Base-by-base conservation (phyloP, 2,888 invertebrate species). In the Listrodromus nycthemerus region DNA sequence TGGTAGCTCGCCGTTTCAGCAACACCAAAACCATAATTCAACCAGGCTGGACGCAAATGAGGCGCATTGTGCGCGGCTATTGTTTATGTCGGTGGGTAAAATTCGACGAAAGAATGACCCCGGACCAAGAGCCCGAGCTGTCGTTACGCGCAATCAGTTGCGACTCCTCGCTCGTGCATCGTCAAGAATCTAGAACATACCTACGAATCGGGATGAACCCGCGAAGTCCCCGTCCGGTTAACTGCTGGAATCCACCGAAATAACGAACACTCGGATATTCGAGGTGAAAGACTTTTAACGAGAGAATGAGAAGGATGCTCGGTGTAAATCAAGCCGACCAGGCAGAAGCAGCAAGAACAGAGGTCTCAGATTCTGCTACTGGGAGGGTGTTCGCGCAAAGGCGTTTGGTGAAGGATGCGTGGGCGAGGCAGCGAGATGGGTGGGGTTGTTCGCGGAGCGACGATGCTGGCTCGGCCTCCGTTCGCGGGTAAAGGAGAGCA, bases 401-500 rank as follows among this genome's bases (percentile, higher is more conserved):
- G 58, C 69, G 69, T 27, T 19, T 63, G 73, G 71, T 58, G 33
- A 78, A 75, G 67, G 70, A 74, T 74, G 78, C 81, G 80, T 80
- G 85, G 77, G 85, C 83, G 82, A 75, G 82, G 75, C 55, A 61
- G 76, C 45, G 65, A 78, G 74, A 79, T n/a, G 63, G 61, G 66
- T 21, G 37, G 50, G 67, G 37, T 45, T 19, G 41, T 27, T 73
- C 58, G 30, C 24, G 69, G 82, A 67, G 70, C 65, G 21, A 58
- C 45, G 76, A 58, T 41, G 66, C 66, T 33, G 52, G 27, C 52
- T 65, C 41, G 21, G 66, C 33, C 41, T 61, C 67, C 16, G 16
- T 71, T 63, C 13, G 50, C 67, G 75, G 79, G 63, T 27, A 61
- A 21, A 85, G 84, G 80, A 88, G 88, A 83, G 85, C 79, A 87